Percentiles rank a stretch among this genome's conserved stretches.
These are phyloP conservation scores for Colaptes auratus DNA, from an alignment of 2,113 vertebrate genomes.

Conservation along the genomic window DNA sequence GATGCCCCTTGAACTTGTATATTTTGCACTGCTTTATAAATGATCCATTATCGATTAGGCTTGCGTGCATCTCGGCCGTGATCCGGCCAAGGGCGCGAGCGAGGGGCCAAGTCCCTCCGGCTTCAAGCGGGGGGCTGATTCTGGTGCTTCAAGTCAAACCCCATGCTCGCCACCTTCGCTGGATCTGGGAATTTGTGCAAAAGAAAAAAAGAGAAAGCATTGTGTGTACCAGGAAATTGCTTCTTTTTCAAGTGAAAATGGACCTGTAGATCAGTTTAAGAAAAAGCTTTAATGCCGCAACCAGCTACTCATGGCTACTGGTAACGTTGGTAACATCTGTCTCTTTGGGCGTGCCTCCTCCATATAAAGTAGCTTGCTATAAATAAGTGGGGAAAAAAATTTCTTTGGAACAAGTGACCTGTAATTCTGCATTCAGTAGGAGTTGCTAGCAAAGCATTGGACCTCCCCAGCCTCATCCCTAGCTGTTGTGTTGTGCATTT, in stretches of 20 bases:
- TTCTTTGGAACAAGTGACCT: conserved; percentile 48
- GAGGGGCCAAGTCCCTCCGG: background rate
- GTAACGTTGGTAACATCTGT: conserved; percentile 63
- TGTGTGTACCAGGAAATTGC: conserved; percentile 72
- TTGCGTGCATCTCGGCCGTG: conserved; percentile 72
- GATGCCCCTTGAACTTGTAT: conserved; percentile 77
- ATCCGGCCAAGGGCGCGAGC: conserved; percentile 19
- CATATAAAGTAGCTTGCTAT: conserved; percentile 45
- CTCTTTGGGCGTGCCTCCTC: conserved; percentile 71
- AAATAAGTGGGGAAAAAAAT: conserved; percentile 31
- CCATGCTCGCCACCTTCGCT: background rate
- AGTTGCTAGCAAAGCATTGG: conserved; percentile 33
- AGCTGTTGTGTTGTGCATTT: conserved; percentile 13
- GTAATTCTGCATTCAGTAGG: conserved; percentile 53
- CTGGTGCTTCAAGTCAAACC: conserved; percentile 60
- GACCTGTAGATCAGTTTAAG: conserved; percentile 70
- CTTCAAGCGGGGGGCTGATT: background rate
- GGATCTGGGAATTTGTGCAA: conserved; percentile 50
- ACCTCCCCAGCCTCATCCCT: background rate
- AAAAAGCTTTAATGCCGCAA: conserved; percentile 72
- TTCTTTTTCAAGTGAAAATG: conserved; percentile 76
- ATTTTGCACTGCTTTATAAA: conserved; percentile 83
- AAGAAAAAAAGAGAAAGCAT: background rate
- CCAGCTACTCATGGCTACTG: conserved; percentile 79
- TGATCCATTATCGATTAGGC: conserved; percentile 71